Evolutionary conservation across 1,140 invertebrate species (phyloP).

Genomic region (Leucophenga varia): DNA sequence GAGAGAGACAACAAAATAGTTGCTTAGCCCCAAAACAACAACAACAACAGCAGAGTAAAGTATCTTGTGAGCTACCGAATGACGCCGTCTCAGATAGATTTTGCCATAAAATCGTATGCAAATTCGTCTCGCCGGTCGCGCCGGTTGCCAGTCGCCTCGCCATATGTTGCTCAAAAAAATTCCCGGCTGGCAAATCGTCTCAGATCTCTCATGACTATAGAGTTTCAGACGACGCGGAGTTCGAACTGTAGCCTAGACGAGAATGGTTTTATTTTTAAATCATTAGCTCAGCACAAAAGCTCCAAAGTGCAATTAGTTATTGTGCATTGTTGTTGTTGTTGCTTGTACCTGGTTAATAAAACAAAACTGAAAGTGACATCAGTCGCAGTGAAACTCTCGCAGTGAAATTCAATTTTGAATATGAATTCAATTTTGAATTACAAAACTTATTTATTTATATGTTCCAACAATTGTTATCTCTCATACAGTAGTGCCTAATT

Average conservation of each 20-base stretch:
- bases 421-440: conserved; percentile 16
- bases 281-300: conserved; percentile 32
- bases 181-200: conserved; percentile 1
- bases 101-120: conserved; percentile 21
- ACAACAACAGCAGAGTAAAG: conserved; percentile 3
- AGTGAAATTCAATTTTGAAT: not conserved
- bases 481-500: conserved; percentile 33
- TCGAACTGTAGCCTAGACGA: conserved; percentile 24
- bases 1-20: not conserved
- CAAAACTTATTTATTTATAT: conserved; percentile 8
- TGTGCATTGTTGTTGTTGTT: conserved; percentile 4
- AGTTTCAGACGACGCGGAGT: not conserved
- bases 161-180: conserved; percentile 18
- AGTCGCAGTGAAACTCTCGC: conserved; percentile 6
- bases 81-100: conserved; percentile 18
- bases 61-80: conserved; percentile 12
- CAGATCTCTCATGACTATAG: no score
- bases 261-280: conserved; percentile 42
- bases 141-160: conserved; percentile 1
- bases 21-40: no score
- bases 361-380: conserved; percentile 41
- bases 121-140: conserved; percentile 12
- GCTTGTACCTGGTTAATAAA: conserved; percentile 13
- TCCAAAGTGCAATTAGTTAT: conserved; percentile 23
- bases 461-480: conserved; percentile 11